A percentile compares a stretch with the other conserved stretches of the same genome.
Conservation (phyloP, 2,113 vertebrate genomes). For the Porphyrio hochstetteri region DNA sequence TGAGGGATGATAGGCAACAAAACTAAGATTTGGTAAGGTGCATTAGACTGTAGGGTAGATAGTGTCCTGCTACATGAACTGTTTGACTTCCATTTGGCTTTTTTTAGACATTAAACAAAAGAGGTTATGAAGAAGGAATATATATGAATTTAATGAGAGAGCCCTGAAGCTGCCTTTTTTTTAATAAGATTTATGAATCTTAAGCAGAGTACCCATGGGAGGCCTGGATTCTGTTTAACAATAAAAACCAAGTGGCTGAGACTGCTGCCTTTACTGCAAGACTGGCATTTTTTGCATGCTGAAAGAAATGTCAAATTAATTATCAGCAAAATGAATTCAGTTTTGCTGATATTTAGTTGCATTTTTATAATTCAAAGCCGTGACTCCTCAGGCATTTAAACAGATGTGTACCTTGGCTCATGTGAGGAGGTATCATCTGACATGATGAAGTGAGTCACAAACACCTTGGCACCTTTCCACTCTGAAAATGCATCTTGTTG, state of each 20-base stretch:
- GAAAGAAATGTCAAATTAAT: slow-evolving; percentile 22
- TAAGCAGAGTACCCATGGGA: not conserved
- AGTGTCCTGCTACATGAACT: not conserved
- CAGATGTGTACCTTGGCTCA: not conserved
- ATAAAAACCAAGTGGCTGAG: not conserved
- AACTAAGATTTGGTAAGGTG: not conserved
- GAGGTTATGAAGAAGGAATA: not conserved
- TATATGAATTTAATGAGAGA: not conserved
- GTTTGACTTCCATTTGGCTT: not conserved
- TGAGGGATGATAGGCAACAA: not conserved
- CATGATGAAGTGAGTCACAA: not conserved
- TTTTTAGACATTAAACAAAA: not conserved
- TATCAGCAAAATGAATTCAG: not conserved
- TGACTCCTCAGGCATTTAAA: not conserved
- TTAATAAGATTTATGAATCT: not conserved
- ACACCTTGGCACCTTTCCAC: not conserved
- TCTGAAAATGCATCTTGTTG: not conserved
- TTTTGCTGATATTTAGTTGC: not conserved
- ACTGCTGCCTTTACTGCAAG: not conserved
- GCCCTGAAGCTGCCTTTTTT: not conserved
- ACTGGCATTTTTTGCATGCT: not conserved
- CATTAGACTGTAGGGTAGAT: accelerated
- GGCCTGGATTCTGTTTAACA: not conserved
- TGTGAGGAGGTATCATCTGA: not conserved
- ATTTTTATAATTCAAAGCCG: not conserved